Evolutionary conservation across 2,888 invertebrate species (phyloP).

Genomic region (Mellilla xanthometata): DNA sequence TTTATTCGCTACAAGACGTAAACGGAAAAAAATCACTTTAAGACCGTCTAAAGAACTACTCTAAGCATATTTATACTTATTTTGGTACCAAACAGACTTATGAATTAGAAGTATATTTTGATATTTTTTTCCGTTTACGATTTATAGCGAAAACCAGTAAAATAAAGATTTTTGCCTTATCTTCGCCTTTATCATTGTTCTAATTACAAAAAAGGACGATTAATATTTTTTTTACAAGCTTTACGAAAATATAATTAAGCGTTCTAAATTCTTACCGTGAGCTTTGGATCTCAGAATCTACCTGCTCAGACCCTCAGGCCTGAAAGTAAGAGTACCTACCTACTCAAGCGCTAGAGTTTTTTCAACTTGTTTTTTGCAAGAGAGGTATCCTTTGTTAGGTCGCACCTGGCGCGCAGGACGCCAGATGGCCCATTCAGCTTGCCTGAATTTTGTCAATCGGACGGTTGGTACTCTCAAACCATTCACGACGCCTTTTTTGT

Average conservation of each 20-base stretch:
- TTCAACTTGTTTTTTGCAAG: conserved; percentile 31
- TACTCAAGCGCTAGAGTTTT: conserved; percentile 23
- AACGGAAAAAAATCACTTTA: too few species aligned
- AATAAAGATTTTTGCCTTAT: too few species aligned
- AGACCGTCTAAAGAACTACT: too few species aligned
- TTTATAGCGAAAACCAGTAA: too few species aligned
- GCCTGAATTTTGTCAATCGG: conserved; percentile 73
- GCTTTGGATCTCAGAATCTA: conserved; percentile 16
- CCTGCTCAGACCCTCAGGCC: conserved; percentile 22
- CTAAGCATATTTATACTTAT: too few species aligned
- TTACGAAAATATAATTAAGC: neutral
- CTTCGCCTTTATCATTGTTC: too few species aligned
- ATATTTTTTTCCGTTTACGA: too few species aligned
- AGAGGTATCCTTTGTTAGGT: conserved; percentile 52
- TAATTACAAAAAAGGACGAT: too few species aligned
- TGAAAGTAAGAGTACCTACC: conserved; percentile 29
- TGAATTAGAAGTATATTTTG: too few species aligned
- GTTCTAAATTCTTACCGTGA: neutral
- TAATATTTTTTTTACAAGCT: too few species aligned
- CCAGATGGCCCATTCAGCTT: conserved; percentile 69
- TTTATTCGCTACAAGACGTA: too few species aligned
- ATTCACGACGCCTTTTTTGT: conserved; percentile 61
- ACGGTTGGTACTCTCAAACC: conserved; percentile 50
- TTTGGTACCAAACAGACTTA: too few species aligned
- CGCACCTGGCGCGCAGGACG: conserved; percentile 58